phyloP scores from a whole-genome alignment of 37 sponge, comb jelly and placozoan species.

The Mnemiopsis leidyi region DNA sequence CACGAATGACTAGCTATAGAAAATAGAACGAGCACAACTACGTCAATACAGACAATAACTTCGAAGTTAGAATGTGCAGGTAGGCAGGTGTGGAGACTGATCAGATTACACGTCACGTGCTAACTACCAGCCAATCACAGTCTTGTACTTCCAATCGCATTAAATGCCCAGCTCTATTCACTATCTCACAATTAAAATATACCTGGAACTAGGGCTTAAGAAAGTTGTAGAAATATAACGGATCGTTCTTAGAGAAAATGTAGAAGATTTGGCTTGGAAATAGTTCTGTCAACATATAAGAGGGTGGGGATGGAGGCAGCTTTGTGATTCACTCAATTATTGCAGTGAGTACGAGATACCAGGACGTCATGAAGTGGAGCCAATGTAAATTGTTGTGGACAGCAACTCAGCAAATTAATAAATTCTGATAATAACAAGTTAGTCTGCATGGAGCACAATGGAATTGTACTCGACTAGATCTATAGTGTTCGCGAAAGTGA shows the following conservation, averaged over 20 bases:
- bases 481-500: no score
- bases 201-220: neutral
- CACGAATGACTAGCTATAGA: no score
- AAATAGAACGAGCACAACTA: no score
- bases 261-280: neutral
- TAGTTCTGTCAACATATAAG: neutral
- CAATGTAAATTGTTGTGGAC: no score
- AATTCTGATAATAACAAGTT: no score
- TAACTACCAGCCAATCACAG: neutral
- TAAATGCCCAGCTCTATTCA: neutral
- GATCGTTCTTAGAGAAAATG: neutral
- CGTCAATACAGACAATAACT: neutral
- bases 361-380: no score
- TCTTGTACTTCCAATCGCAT: neutral
- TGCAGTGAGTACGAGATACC: neutral
- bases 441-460: no score
- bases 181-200: neutral
- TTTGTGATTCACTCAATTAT: neutral
- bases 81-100: neutral
- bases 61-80: neutral
- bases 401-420: no score
- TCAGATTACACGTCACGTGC: neutral
- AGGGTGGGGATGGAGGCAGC: neutral
- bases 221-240: neutral
- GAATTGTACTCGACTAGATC: no score